phyloP scores from a whole-genome alignment of 53 echinoderm and acorn worm species.

The Apostichopus leukothele region DNA sequence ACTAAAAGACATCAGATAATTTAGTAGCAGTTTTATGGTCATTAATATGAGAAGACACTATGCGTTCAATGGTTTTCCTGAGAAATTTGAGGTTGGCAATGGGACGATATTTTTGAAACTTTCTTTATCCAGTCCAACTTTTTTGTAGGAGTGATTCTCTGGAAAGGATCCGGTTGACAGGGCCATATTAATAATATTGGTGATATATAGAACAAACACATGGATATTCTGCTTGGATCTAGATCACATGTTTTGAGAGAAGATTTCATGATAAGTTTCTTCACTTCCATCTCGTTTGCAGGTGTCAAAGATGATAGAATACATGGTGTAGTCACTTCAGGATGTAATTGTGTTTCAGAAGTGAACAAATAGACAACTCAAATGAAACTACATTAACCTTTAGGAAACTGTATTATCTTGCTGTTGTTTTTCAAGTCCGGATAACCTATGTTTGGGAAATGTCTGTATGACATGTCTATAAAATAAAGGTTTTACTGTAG shows the following conservation, averaged over 20 bases:
- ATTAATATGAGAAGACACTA: conserved; percentile 19
- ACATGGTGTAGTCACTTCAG: no score
- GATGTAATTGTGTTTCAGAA: no score
- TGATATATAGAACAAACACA: neutral
- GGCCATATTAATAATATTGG: neutral
- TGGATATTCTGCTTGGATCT: neutral
- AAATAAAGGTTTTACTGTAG: no score
- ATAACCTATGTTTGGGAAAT: no score
- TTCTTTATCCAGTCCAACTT: neutral
- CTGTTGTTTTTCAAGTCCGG: no score
- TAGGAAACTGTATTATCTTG: no score
- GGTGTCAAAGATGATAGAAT: neutral
- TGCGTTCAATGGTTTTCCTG: conserved; percentile 19
- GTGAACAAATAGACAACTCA: no score
- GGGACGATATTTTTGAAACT: conserved; percentile 13
- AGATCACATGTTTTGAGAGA: neutral
- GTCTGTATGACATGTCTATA: no score
- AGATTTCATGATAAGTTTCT: neutral
- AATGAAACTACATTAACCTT: no score
- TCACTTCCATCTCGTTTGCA: neutral
- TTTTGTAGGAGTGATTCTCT: neutral
- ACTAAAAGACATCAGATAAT: conserved; percentile 46
- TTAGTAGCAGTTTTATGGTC: neutral
- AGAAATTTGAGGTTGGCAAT: conserved; percentile 3
- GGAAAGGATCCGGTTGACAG: neutral